A percentile compares a stretch with the other conserved stretches of the same genome.
Conservation (phyloP, 2,888 invertebrate genomes). For the Timema podura region DNA sequence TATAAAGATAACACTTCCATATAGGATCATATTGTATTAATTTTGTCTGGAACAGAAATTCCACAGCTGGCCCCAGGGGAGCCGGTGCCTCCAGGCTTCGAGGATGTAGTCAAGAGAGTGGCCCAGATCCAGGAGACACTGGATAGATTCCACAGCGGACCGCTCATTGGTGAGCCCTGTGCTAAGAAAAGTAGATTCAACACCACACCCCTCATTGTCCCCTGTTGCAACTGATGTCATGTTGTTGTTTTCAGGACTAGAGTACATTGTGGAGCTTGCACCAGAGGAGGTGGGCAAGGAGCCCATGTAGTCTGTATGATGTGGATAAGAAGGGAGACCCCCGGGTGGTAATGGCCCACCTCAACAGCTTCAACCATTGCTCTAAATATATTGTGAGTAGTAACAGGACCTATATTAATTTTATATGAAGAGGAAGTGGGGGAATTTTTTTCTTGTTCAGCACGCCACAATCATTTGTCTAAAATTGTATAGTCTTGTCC, state of each 20-base stretch:
- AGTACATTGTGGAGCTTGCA: slow-evolving; percentile 71
- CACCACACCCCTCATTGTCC: no score
- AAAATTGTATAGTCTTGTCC: no score
- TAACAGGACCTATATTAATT: no score
- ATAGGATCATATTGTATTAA: background rate
- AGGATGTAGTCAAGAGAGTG: slow-evolving; percentile 53
- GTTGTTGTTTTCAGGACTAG: slow-evolving; percentile 63
- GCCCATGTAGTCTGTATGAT: slow-evolving; percentile 72
- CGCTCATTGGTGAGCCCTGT: slow-evolving; percentile 39
- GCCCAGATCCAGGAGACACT: slow-evolving; percentile 52
- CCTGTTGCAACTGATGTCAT: no score
- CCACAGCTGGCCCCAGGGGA: slow-evolving; percentile 56
- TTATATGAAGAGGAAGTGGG: no score
- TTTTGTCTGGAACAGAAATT: slow-evolving; percentile 33
- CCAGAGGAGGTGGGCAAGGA: slow-evolving; percentile 58
- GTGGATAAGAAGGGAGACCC: slow-evolving; percentile 77
- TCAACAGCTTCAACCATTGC: slow-evolving; percentile 73
- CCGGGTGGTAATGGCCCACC: slow-evolving; percentile 71
- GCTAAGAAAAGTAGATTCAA: no score
- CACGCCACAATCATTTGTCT: no score
- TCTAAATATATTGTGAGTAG: slow-evolving; percentile 60
- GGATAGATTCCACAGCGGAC: slow-evolving; percentile 52
- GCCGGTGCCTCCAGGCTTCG: slow-evolving; percentile 67
- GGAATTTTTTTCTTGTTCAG: no score
- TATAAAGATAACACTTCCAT: no score